Percentiles rank a stretch among this genome's conserved stretches.
These are phyloP conservation scores for Dunckerocampus dactyliophorus DNA, from an alignment of 2,113 vertebrate species.

Conservation along the genomic window DNA sequence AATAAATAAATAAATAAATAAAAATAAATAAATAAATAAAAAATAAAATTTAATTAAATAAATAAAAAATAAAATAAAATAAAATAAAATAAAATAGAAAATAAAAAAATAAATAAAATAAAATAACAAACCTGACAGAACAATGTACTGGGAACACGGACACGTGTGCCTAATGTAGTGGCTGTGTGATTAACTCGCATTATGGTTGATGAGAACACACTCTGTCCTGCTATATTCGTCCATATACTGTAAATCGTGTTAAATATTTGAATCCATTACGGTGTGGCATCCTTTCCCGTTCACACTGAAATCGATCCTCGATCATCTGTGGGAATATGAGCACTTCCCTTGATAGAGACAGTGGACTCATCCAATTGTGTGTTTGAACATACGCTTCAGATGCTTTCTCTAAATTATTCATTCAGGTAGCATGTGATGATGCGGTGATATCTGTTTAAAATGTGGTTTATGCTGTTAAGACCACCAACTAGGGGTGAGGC, in stretches of 20 bases:
- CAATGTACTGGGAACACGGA: too few relatives aligned
- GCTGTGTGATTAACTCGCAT: too few relatives aligned
- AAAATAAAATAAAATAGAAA: too few relatives aligned
- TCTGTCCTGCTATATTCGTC: conserved; percentile 1
- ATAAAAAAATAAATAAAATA: too few relatives aligned
- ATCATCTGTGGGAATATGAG: conserved; percentile 12
- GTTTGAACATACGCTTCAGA: conserved; percentile 23
- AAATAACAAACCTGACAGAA: too few relatives aligned
- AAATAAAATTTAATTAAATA: too few relatives aligned
- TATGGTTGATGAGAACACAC: too few relatives aligned
- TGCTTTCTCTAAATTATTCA: conserved; percentile 31
- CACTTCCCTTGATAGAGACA: conserved; percentile 13
- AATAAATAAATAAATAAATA: too few relatives aligned
- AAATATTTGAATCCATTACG: not conserved
- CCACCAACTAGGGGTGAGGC: conserved; percentile 13
- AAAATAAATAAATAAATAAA: too few relatives aligned
- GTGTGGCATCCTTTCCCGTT: conserved; percentile 1
- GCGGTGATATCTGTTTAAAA: conserved; percentile 16
- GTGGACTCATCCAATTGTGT: conserved; percentile 23
- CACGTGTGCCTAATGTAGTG: too few relatives aligned
- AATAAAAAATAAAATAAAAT: too few relatives aligned
- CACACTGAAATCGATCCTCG: not conserved
- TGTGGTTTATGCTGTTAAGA: not conserved
- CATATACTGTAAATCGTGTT: not conserved
- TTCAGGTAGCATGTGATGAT: conserved; percentile 24